Evolutionary conservation across 2,113 vertebrate species (phyloP), one percentile per base, ranked within the genome.

Genomic region (Zosterops japonicus): DNA sequence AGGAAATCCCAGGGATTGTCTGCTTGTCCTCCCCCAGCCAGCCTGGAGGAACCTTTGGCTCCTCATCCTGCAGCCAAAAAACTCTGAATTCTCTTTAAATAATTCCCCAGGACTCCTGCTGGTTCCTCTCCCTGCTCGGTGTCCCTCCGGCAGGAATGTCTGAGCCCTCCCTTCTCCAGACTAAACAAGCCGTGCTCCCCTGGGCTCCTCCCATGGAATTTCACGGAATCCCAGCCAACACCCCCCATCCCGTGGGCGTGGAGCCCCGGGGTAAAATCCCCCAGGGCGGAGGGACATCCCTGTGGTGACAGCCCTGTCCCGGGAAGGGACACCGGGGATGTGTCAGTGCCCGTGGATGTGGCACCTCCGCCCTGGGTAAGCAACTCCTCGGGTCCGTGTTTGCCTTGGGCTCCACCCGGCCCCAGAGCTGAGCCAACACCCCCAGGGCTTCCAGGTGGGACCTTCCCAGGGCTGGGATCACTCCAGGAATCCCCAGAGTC

Each of bases 181-280:
- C 96, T 96, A 96, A 96, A 96, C 94, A 94, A 33, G 9, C 47
- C 8, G 0, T 5, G 71, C n/a, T 76, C 27, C 28, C 57, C 89
- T 14, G 75, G 18, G 5, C 42, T 39, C 92, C 67, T 92, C 70
- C 69, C 2, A 0, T 1, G 49, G 36, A 65, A 21, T 87, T 82
- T 77, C 72, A 0, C 0, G 2, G 3, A 9, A 2, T 47, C 21
- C 46, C 46, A 29, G 57, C 82, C 57, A 2, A 21, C 42, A 20
- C 9, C 41, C 27, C 53, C 9, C 13, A 4, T 11, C 20, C n/a
- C 10, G 0, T 0, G 2, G 5, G 1, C 0, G 2, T 9, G 36
- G 33, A n/a, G 8, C 8, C 20, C 46, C 0, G 1, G 75, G 21
- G 23, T 22, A 3, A 4, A 10, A 61, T 7, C 44, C 36, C 47